Conservation (phyloP, 2,113 vertebrate species). For the Alexandromys fortis region DNA sequence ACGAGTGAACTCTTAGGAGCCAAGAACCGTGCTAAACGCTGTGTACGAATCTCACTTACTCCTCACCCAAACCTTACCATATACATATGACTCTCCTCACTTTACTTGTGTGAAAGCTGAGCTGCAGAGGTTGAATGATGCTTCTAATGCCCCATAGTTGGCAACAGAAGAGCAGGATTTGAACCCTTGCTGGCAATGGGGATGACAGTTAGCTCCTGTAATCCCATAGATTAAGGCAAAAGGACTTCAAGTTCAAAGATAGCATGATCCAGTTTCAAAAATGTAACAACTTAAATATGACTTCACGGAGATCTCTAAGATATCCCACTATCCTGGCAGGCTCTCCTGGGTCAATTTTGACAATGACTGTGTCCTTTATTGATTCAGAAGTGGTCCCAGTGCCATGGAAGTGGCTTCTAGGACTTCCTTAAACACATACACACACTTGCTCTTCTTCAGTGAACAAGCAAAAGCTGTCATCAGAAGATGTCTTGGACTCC, state of each 20-base stretch:
- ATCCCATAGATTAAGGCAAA: not conserved
- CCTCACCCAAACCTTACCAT: not conserved
- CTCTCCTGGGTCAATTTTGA: not conserved
- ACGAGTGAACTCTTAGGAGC: not conserved
- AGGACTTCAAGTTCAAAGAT: not conserved
- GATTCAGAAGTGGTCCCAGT: accelerated
- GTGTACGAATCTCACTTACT: not conserved
- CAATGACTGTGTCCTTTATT: not conserved
- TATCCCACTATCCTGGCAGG: not conserved
- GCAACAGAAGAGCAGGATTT: not conserved
- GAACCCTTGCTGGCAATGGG: not conserved
- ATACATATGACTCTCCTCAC: too few species aligned
- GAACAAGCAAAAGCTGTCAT: slow-evolving; percentile 34
- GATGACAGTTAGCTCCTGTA: not conserved
- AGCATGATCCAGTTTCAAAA: not conserved
- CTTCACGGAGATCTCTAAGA: not conserved
- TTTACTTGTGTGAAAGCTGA: not conserved
- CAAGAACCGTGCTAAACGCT: not conserved
- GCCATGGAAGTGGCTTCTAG: not conserved
- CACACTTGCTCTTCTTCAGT: not conserved
- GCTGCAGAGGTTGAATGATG: not conserved
- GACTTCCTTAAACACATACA: not conserved
- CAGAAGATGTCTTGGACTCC: slow-evolving; percentile 23
- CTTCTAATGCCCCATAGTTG: not conserved
- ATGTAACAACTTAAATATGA: not conserved